Conservation (phyloP, 1,140 invertebrate species). For the Drosophila asahinai region DNA sequence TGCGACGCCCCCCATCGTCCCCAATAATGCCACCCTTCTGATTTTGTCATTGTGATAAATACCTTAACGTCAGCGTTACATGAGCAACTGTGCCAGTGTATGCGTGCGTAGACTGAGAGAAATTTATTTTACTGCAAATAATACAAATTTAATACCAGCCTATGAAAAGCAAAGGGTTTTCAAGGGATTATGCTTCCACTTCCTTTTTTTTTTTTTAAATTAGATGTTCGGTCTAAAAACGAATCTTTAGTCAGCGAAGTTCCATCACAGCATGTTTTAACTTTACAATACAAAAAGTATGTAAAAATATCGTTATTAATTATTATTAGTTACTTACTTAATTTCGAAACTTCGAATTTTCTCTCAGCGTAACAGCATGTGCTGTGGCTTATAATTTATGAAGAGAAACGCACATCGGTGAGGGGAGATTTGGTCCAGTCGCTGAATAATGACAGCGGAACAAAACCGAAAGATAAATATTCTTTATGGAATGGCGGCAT, state of each 20-base stretch:
- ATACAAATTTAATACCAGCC: background rate
- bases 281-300: too few species aligned
- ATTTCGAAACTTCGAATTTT: background rate
- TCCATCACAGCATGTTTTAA: too few species aligned
- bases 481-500: constrained; percentile 52
- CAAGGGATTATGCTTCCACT: background rate
- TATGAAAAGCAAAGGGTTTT: too few species aligned
- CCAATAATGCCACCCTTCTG: constrained; percentile 33
- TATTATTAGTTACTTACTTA: background rate
- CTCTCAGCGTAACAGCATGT: constrained; percentile 1
- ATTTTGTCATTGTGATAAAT: constrained; percentile 79
- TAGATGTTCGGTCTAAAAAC: too few species aligned
- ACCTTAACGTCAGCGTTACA: constrained; percentile 69
- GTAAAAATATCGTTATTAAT: too few species aligned
- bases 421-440: constrained; percentile 58
- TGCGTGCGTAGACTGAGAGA: background rate
- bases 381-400: constrained; percentile 58
- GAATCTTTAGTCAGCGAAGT: too few species aligned
- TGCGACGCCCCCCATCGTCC: constrained; percentile 2
- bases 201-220: background rate
- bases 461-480: constrained; percentile 51
- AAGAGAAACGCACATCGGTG: constrained; percentile 23
- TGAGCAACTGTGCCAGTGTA: constrained; percentile 21
- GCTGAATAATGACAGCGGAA: constrained; percentile 69
- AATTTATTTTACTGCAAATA: background rate